phyloP scores from a whole-genome alignment of 2,797 vertebrate genomes.

The Enteromius unitaeniatus region DNA sequence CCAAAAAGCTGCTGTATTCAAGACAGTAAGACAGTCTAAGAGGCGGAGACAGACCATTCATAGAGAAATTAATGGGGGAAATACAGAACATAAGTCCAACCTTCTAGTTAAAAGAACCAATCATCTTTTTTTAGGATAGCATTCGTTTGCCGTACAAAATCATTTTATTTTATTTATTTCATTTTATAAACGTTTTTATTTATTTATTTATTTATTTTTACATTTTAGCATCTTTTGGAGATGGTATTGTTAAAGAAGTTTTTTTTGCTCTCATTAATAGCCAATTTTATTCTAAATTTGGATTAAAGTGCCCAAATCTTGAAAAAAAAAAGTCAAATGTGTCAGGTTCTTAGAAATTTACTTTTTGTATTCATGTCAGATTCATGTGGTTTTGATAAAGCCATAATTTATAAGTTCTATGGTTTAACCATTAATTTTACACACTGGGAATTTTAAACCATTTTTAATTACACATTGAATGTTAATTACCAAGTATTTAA shows the following conservation, averaged over 20 bases:
- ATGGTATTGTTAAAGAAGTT: background rate
- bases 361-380: background rate
- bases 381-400: background rate
- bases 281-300: background rate
- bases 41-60: background rate
- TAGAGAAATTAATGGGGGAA: background rate
- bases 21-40: background rate
- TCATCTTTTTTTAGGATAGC: background rate
- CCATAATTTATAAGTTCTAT: background rate
- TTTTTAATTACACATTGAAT: background rate
- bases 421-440: background rate
- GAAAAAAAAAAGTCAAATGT: background rate
- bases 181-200: too few species aligned
- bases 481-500: background rate
- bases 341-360: background rate
- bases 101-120: background rate
- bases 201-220: too few species aligned
- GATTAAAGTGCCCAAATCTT: background rate
- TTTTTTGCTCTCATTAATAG: background rate
- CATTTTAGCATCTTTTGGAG: background rate
- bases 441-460: too few species aligned
- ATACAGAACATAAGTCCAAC: background rate
- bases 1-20: background rate
- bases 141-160: background rate
- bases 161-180: too few species aligned